A percentile compares a stretch with the other conserved stretches of the same genome.
Evolutionary conservation across 2,888 invertebrate genomes (phyloP).

Genomic region (Ophraella communa): DNA sequence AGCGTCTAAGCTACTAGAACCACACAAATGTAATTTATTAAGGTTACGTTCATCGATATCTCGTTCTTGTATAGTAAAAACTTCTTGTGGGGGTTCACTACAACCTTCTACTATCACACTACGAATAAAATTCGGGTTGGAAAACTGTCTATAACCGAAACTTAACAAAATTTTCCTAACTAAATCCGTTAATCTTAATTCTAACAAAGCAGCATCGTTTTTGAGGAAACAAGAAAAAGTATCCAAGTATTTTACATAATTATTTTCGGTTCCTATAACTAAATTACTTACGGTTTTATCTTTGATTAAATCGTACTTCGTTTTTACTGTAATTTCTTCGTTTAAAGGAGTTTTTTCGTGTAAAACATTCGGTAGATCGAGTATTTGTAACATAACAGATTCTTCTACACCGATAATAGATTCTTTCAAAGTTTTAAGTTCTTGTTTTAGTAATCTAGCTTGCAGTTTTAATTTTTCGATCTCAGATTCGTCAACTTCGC

Average conservation of each 20-base stretch:
- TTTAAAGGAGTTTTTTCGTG: constrained; percentile 68
- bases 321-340: constrained; percentile 50
- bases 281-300: constrained; percentile 62
- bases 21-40: constrained; percentile 75
- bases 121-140: constrained; percentile 80
- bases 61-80: constrained; percentile 68
- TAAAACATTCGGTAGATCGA: constrained; percentile 75
- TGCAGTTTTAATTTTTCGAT: constrained; percentile 66
- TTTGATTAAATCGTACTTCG: constrained; percentile 49
- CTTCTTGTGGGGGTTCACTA: constrained; percentile 59
- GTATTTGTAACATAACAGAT: constrained; percentile 67
- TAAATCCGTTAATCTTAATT: constrained; percentile 67
- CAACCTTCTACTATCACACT: constrained; percentile 79
- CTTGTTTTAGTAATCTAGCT: constrained; percentile 57
- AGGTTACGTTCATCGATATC: constrained; percentile 62
- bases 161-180: constrained; percentile 61
- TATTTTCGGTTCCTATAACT: constrained; percentile 63
- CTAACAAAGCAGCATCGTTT: constrained; percentile 75
- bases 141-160: constrained; percentile 68
- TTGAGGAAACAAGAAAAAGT: constrained; percentile 69
- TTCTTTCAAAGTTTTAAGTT: constrained; percentile 69
- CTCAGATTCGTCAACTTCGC: constrained; percentile 52
- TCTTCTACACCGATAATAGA: constrained; percentile 78
- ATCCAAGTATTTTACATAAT: constrained; percentile 66
- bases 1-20: constrained; percentile 75